Evolutionary conservation across 2,797 vertebrate species (phyloP).

Genomic region (Hirundo rustica): DNA sequence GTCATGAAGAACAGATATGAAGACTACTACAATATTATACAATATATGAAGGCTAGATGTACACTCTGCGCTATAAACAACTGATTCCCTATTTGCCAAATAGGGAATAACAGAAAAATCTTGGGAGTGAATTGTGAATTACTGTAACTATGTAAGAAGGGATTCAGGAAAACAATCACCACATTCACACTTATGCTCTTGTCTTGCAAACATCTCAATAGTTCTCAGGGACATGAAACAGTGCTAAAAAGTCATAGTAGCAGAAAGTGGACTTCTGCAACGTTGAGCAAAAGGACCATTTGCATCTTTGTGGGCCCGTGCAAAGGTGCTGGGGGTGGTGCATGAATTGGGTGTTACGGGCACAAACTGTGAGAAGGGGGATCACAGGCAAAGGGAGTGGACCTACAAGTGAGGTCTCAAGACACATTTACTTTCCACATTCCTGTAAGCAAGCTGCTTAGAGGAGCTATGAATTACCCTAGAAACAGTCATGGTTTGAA

Average conservation of each 20-base stretch:
- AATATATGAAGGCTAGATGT: neutral
- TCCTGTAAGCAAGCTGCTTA: neutral
- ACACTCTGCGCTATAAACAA: neutral
- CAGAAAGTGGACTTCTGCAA: neutral
- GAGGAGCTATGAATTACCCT: neutral
- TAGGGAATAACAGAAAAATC: neutral
- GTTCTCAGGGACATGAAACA: neutral
- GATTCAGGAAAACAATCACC: neutral
- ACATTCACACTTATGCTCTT: neutral
- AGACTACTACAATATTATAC: neutral
- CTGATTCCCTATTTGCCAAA: neutral
- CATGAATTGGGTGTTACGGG: neutral
- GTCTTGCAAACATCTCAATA: neutral
- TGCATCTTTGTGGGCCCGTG: fast-evolving
- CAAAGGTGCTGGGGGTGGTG: neutral
- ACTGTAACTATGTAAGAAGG: neutral
- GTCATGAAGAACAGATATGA: neutral
- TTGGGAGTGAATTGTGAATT: neutral
- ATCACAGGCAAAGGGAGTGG: neutral
- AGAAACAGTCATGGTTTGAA: neutral
- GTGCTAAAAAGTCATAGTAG: neutral
- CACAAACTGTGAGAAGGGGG: neutral
- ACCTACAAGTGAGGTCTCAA: neutral
- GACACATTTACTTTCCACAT: neutral
- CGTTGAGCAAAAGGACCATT: neutral